Evolutionary conservation across 2,797 vertebrate genomes (phyloP), one percentile per base, ranked within the genome.

Genomic region (Notolabrus celidotus): DNA sequence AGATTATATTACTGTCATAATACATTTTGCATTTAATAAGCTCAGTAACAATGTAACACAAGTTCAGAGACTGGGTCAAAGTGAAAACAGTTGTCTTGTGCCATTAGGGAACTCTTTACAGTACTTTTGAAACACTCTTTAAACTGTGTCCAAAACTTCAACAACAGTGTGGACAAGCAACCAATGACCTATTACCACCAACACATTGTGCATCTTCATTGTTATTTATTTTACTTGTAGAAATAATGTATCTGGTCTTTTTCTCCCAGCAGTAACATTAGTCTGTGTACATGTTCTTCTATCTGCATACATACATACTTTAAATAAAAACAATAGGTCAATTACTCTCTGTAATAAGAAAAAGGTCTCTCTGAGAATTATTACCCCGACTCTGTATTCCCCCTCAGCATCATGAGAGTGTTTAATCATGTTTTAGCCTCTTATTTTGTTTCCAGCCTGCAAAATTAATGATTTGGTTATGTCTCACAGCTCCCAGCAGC

Each of bases 121-220:
- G n/a, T n/a, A n/a, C n/a, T n/a, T n/a, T n/a, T n/a, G n/a, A n/a
- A n/a, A n/a, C n/a, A n/a, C n/a, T n/a, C n/a, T n/a, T n/a, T n/a
- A n/a, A n/a, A n/a, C n/a, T n/a, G n/a, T n/a, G n/a, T n/a, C n/a
- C n/a, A n/a, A n/a, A n/a, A n/a, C n/a, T n/a, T n/a, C n/a, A n/a
- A n/a, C n/a, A n/a, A n/a, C n/a, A n/a, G n/a, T n/a, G n/a, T 7
- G 34, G 9, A 8, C 7, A 8, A 5, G 90, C 96, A 60, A 73
- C 93, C 68, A 90, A 95, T 95, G 86, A 62, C 12, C 27, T 36
- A 38, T 17, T n/a, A 51, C 11, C 1, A 41, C 11, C 0, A 9
- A 1, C 19, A 2, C 22, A 15, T 17, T 39, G 7, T 41, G 25
- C 38, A 4, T 22, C 2, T 9, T 8, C 34, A 9, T 31, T 34